Evolutionary conservation across 2,888 invertebrate species (phyloP), one percentile per base, ranked within the genome.

Genomic region (Heteromyza rotundicornis): DNA sequence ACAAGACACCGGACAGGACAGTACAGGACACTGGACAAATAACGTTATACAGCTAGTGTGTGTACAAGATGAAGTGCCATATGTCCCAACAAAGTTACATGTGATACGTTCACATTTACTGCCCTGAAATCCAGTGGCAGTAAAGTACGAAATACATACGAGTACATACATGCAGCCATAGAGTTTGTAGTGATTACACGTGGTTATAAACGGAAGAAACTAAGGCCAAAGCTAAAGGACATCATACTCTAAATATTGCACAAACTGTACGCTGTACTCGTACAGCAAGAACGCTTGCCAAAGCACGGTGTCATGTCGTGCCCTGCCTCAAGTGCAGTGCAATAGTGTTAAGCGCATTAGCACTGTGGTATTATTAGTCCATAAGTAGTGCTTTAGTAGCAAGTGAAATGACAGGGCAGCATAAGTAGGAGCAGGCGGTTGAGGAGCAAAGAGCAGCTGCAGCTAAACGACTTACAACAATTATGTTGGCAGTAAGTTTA

Each of bases 111-210:
- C n/a, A 40, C n/a, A 40, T 40, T n/a, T n/a, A n/a, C n/a, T n/a
- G n/a, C n/a, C n/a, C n/a, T n/a, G n/a, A n/a, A n/a, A n/a, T n/a
- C n/a, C n/a, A n/a, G n/a, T n/a, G n/a, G n/a, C n/a, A n/a, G n/a
- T n/a, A n/a, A n/a, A n/a, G n/a, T n/a, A n/a, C n/a, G n/a, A n/a
- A n/a, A n/a, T n/a, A n/a, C n/a, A n/a, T n/a, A n/a, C n/a, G n/a
- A n/a, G n/a, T n/a, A n/a, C n/a, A n/a, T n/a, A n/a, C n/a, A n/a
- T n/a, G n/a, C n/a, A n/a, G n/a, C n/a, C n/a, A n/a, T n/a, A n/a
- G n/a, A n/a, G n/a, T n/a, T n/a, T 7, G 12, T 14, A 72, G 72
- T 70, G 73, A 73, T 75, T 73, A 73, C 71, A 72, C 68, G 66
- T 71, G 62, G 66, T 61, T 68, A 75, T 75, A 73, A 73, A 73